These are phyloP conservation scores for Ormyrus pomaceus DNA, from an alignment of 2,888 invertebrate species.

Conservation along the genomic window DNA sequence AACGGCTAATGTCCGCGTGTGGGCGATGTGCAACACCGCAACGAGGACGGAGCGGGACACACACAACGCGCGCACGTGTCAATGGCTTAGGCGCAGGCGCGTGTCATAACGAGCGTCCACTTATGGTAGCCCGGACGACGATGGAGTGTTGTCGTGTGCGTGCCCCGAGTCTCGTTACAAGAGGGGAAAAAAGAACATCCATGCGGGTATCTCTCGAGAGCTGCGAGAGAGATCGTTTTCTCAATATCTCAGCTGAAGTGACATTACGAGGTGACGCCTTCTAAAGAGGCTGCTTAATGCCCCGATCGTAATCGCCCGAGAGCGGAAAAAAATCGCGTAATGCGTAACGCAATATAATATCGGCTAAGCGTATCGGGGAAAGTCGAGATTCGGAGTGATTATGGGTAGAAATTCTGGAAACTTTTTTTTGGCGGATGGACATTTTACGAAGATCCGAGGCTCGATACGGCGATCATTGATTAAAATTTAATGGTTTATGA, in stretches of 20 bases:
- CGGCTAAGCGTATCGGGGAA: no score
- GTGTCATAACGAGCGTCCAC: slow-evolving; percentile 49
- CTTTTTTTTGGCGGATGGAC: neutral
- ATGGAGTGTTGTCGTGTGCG: neutral
- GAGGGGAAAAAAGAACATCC: neutral
- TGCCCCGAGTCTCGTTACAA: slow-evolving; percentile 24
- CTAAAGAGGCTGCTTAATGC: slow-evolving; percentile 1
- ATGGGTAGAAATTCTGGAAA: neutral
- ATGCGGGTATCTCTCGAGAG: neutral
- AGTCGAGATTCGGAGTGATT: no score
- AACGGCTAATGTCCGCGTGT: neutral
- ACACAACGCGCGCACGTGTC: slow-evolving; percentile 32
- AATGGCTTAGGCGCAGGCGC: slow-evolving; percentile 22
- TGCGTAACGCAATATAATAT: no score
- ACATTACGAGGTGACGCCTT: slow-evolving; percentile 19
- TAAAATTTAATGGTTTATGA: slow-evolving; percentile 10
- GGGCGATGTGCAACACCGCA: neutral
- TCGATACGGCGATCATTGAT: slow-evolving; percentile 17
- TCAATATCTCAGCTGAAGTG: neutral
- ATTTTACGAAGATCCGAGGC: neutral
- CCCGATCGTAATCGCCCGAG: slow-evolving; percentile 8
- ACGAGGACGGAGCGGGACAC: neutral
- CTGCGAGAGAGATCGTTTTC: no score
- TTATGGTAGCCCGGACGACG: slow-evolving; percentile 32
- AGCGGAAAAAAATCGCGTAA: no score